Evolutionary conservation across 2,113 vertebrate species (phyloP).

Genomic region (Cavia porcellus): DNA sequence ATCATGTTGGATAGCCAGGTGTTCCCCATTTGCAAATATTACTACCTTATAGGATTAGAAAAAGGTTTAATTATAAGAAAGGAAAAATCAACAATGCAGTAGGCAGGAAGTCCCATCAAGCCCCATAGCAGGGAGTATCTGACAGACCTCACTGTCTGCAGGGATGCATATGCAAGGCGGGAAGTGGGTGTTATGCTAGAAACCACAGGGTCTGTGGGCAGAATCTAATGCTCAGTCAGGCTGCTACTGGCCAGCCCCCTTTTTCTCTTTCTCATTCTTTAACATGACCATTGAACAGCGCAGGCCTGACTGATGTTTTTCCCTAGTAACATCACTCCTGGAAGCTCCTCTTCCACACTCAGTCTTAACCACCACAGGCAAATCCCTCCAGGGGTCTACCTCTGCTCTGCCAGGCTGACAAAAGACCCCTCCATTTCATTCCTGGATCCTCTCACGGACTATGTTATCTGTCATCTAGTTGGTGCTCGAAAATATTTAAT

Average conservation of each 20-base stretch:
- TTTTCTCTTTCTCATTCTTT: background rate
- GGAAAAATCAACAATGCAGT: conserved; percentile 64
- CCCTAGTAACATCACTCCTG: background rate
- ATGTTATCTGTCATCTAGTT: background rate
- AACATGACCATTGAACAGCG: background rate
- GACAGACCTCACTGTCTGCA: background rate
- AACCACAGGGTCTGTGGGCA: background rate
- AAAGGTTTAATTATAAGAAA: conserved; percentile 66
- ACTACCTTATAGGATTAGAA: conserved; percentile 71
- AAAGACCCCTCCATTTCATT: background rate
- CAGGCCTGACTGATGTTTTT: background rate
- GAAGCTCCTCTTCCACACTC: background rate
- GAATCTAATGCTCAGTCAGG: background rate
- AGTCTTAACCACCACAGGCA: background rate
- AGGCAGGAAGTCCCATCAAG: background rate
- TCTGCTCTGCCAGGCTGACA: background rate
- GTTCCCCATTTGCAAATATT: conserved; percentile 77
- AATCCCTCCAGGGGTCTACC: background rate
- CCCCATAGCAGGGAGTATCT: background rate
- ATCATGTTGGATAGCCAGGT: conserved; percentile 65
- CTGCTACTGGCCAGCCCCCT: background rate
- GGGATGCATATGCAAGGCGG: background rate
- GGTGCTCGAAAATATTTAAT: background rate
- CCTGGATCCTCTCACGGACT: background rate
- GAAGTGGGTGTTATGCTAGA: background rate